These are phyloP conservation scores for Gymnogyps californianus DNA, from an alignment of 2,113 vertebrate species.

Conservation along the genomic window DNA sequence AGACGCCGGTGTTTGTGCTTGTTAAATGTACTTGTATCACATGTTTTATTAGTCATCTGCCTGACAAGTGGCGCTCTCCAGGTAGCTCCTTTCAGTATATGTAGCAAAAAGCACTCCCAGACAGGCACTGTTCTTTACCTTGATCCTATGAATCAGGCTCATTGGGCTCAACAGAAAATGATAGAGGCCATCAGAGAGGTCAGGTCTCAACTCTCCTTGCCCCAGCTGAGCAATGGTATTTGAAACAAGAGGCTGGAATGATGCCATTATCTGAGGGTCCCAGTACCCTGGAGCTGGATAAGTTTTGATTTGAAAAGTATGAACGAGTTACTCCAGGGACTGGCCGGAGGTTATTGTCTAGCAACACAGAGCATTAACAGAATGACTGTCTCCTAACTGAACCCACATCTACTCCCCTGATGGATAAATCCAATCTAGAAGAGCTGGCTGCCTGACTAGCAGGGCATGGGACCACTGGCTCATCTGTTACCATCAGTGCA, in stretches of 20 bases:
- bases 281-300: not conserved
- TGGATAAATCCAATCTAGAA: not conserved
- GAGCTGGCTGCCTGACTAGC: not conserved
- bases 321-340: not conserved
- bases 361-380: not conserved
- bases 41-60: not conserved
- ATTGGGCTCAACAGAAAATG: not conserved
- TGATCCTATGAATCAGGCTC: not conserved
- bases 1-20: not conserved
- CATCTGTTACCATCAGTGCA: not conserved
- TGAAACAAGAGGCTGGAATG: not conserved
- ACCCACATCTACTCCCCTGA: not conserved
- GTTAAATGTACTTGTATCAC: not conserved
- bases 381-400: not conserved
- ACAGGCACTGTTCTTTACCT: not conserved
- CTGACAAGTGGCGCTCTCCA: not conserved
- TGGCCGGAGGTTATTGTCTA: not conserved
- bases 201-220: not conserved
- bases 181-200: not conserved
- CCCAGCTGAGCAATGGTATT: not conserved
- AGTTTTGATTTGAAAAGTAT: not conserved
- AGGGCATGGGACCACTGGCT: not conserved
- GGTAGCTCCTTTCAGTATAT: not conserved
- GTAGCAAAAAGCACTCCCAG: not conserved
- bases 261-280: not conserved